Evolutionary conservation across 2,113 vertebrate species (phyloP).

Genomic region (Labrus mixtus): DNA sequence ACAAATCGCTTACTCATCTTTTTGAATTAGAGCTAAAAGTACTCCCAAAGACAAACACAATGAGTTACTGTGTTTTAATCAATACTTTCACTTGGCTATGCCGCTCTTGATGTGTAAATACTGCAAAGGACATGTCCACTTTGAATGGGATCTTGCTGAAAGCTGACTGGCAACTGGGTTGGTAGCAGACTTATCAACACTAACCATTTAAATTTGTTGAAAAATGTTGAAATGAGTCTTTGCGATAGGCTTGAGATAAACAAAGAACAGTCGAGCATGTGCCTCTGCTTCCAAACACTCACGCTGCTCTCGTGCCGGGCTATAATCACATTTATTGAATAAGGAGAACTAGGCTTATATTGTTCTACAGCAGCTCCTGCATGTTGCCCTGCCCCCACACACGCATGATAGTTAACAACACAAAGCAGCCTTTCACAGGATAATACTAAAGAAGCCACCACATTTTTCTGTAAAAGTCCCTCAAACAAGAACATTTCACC

Average conservation of each 20-base stretch:
- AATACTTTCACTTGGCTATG: not conserved
- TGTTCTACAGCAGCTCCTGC: conserved; percentile 47
- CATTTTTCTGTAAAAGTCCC: conserved; percentile 31
- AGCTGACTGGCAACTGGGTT: not conserved
- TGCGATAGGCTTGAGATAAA: not conserved
- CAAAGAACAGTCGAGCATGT: conserved; percentile 29
- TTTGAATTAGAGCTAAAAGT: too few relatives aligned
- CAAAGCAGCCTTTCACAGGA: conserved; percentile 59
- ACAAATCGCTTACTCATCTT: too few relatives aligned
- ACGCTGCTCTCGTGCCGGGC: conserved; percentile 47
- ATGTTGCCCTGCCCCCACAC: conserved; percentile 33
- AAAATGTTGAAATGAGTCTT: not conserved
- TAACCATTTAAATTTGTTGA: not conserved
- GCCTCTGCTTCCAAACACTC: conserved; percentile 47
- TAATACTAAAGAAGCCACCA: conserved; percentile 37
- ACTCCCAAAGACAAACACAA: not conserved
- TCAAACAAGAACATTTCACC: conserved; percentile 2
- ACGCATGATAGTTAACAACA: conserved; percentile 58
- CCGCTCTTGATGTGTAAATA: not conserved
- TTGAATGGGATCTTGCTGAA: not conserved
- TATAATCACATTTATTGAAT: conserved; percentile 75
- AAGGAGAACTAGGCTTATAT: conserved; percentile 58
- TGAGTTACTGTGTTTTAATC: not conserved
- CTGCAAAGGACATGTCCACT: not conserved
- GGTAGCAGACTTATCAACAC: not conserved